Evolutionary conservation across 2,797 vertebrate genomes (phyloP).

Genomic region (Pipistrellus pipistrellus): DNA sequence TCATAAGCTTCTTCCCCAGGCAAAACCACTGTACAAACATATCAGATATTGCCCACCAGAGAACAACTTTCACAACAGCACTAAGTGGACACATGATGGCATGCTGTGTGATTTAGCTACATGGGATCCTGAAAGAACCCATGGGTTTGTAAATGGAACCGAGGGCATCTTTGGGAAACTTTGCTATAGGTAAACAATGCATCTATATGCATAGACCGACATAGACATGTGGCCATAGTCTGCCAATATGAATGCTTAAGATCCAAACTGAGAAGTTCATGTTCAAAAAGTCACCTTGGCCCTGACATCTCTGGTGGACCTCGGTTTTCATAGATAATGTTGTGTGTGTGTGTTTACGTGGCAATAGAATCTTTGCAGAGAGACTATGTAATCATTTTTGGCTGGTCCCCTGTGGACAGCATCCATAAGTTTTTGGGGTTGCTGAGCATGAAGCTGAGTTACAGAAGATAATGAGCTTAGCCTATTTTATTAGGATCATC

Average conservation of each 20-base stretch:
- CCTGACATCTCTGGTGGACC: not conserved
- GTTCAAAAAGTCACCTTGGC: not conserved
- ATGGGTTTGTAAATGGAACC: not conserved
- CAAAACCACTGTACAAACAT: slow-evolving; percentile 38
- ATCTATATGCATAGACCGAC: not conserved
- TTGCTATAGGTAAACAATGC: not conserved
- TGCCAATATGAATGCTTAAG: not conserved
- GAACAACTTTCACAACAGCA: not conserved
- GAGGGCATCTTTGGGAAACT: not conserved
- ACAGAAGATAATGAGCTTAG: not conserved
- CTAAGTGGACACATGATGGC: not conserved
- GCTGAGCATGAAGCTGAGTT: not conserved
- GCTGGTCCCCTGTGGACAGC: not conserved
- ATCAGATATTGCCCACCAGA: not conserved
- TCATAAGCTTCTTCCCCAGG: not conserved
- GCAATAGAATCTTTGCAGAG: not conserved
- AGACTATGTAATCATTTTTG: not conserved
- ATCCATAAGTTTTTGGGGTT: not conserved
- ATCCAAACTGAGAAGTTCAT: slow-evolving; percentile 31
- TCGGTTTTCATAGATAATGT: not conserved
- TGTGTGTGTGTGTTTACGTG: not conserved
- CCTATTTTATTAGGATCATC: not conserved
- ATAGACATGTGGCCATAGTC: not conserved
- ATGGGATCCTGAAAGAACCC: not conserved
- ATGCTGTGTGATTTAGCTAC: not conserved